Evolutionary conservation across 2,113 vertebrate species (phyloP).

Genomic region (Heteronetta atricapilla): DNA sequence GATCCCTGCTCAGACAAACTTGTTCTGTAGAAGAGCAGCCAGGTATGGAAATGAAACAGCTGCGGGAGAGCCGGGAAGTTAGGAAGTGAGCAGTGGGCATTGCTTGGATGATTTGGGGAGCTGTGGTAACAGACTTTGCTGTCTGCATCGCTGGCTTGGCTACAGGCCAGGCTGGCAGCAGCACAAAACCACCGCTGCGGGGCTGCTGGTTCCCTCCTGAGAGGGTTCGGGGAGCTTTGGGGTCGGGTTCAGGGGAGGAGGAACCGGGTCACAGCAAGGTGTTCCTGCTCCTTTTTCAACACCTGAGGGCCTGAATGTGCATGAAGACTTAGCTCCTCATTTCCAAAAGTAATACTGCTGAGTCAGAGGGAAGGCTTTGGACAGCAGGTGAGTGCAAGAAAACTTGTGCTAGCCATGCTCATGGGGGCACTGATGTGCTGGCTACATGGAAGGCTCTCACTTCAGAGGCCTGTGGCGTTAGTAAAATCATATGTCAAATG

Average conservation of each 20-base stretch:
- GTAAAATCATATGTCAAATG: neutral
- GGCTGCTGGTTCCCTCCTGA: neutral
- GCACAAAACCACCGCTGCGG: neutral
- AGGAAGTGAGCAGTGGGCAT: neutral
- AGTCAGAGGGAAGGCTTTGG: neutral
- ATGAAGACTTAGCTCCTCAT: neutral
- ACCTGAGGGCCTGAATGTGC: neutral
- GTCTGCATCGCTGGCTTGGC: neutral
- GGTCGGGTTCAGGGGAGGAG: neutral
- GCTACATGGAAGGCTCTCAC: neutral
- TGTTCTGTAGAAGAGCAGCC: neutral
- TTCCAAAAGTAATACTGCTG: neutral
- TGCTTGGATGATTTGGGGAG: neutral
- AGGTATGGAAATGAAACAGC: rapidly evolving
- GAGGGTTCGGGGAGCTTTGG: neutral
- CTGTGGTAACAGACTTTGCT: neutral
- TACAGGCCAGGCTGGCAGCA: neutral
- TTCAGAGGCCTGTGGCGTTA: neutral
- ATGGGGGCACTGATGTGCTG: neutral
- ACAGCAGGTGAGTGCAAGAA: neutral
- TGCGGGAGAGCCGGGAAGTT: neutral
- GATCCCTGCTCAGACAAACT: neutral
- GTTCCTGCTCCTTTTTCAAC: neutral
- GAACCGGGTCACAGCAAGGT: neutral
- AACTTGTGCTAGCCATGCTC: neutral